Conservation (phyloP, 1,140 invertebrate genomes). For the Leptopilina boulardi region DNA sequence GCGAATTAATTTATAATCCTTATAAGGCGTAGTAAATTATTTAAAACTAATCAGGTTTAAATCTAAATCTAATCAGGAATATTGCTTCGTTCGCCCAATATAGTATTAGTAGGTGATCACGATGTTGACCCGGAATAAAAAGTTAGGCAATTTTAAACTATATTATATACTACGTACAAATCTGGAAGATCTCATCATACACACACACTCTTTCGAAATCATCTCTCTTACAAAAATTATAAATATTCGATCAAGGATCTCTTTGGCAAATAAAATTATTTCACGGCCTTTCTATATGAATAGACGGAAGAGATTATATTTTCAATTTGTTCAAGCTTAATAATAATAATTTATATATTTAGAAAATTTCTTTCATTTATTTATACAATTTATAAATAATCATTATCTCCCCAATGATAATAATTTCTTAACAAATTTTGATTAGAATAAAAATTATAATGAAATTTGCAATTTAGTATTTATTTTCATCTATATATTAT, state of each 20-base stretch:
- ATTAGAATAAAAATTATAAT: background rate
- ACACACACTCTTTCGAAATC: conserved; percentile 50
- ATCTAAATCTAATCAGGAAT: conserved; percentile 12
- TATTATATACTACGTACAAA: too few species aligned
- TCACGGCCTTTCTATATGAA: background rate
- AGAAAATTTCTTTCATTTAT: background rate
- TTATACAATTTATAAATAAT: too few species aligned
- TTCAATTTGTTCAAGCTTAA: background rate
- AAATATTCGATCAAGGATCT: conserved; percentile 58
- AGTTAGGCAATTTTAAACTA: conserved; percentile 42
- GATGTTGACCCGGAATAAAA: conserved; percentile 52
- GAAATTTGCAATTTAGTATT: background rate
- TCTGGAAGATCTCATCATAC: conserved; percentile 48
- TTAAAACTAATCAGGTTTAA: background rate
- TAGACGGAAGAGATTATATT: background rate
- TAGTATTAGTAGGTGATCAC: conserved; percentile 52
- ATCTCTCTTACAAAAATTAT: conserved; percentile 53
- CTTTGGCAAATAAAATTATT: conserved; percentile 26
- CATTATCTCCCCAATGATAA: too few species aligned
- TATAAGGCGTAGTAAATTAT: background rate
- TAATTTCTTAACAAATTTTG: too few species aligned
- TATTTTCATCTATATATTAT: background rate
- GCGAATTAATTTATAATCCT: background rate
- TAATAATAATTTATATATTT: background rate
- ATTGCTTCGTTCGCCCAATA: background rate